A percentile compares a stretch with the other conserved stretches of the same genome.
phyloP scores from a whole-genome alignment of 2,797 vertebrate genomes.

The Miichthys miiuy region DNA sequence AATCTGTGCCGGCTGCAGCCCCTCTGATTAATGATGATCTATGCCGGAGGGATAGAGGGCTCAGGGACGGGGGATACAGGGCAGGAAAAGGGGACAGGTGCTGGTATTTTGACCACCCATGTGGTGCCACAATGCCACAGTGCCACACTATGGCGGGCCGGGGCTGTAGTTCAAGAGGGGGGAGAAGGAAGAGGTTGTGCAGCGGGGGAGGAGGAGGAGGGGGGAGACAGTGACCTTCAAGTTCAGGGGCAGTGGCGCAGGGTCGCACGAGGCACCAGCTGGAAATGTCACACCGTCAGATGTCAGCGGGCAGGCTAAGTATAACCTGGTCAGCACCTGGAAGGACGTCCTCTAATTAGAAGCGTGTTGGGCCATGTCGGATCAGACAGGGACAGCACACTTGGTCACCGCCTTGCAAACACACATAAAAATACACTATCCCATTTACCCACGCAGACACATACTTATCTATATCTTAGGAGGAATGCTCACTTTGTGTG shows the following conservation, averaged over 20 bases:
- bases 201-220: not conserved
- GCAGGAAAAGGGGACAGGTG: conserved; percentile 76
- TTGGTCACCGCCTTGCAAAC: conserved; percentile 75
- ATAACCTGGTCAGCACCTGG: conserved; percentile 88
- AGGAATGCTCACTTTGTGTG: conserved; percentile 10
- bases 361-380: conserved; percentile 86
- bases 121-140: conserved; percentile 64
- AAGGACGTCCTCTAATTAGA: conserved; percentile 90
- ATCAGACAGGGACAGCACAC: conserved; percentile 84
- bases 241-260: conserved; percentile 79
- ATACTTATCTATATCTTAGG: conserved; percentile 16
- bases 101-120: conserved; percentile 69
- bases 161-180: conserved; percentile 65
- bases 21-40: conserved; percentile 86
- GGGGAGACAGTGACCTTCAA: conserved; percentile 76
- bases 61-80: conserved; percentile 65
- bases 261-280: conserved; percentile 83
- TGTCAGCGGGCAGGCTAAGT: conserved; percentile 85
- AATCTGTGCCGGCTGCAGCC: conserved; percentile 77
- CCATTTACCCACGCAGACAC: conserved; percentile 46
- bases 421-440: conserved; percentile 67
- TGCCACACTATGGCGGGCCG: conserved; percentile 64
- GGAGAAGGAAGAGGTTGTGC: conserved; percentile 35
- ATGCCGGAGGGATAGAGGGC: conserved; percentile 64
- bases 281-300: conserved; percentile 88